phyloP scores from a whole-genome alignment of 2,797 vertebrate species.

The Gymnopithys bicolor region DNA sequence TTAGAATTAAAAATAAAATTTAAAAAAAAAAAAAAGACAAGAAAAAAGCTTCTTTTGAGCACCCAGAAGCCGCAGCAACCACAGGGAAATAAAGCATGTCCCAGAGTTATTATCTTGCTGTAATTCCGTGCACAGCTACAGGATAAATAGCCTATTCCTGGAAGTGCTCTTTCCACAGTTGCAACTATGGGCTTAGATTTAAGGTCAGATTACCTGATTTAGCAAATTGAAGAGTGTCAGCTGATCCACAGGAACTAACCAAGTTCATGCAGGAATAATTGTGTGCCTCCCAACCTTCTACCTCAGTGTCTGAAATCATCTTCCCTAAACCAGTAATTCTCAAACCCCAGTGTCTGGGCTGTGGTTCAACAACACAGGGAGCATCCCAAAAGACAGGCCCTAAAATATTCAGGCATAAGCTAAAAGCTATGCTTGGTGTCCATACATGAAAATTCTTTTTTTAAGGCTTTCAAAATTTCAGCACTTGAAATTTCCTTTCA shows the following conservation, averaged over 20 bases:
- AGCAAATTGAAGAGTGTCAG: background rate
- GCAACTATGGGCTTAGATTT: background rate
- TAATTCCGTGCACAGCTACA: background rate
- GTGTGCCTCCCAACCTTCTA: background rate
- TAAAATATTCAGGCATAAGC: background rate
- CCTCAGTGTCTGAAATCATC: background rate
- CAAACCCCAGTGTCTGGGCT: background rate
- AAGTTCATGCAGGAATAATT: background rate
- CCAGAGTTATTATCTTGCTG: background rate
- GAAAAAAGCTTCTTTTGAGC: background rate
- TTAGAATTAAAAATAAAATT: background rate
- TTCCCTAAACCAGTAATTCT: background rate
- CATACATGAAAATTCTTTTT: background rate
- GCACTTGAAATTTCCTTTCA: background rate
- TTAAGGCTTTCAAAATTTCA: background rate
- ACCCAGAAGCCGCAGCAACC: background rate
- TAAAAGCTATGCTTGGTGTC: background rate
- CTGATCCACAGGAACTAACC: background rate
- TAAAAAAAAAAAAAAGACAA: rapidly evolving
- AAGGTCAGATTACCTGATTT: background rate
- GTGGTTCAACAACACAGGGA: background rate
- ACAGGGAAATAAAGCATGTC: background rate
- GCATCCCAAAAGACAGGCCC: background rate
- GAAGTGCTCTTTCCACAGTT: background rate
- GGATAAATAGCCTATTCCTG: background rate